Evolutionary conservation across 2,888 invertebrate genomes (phyloP).

Genomic region (Acleris literana): DNA sequence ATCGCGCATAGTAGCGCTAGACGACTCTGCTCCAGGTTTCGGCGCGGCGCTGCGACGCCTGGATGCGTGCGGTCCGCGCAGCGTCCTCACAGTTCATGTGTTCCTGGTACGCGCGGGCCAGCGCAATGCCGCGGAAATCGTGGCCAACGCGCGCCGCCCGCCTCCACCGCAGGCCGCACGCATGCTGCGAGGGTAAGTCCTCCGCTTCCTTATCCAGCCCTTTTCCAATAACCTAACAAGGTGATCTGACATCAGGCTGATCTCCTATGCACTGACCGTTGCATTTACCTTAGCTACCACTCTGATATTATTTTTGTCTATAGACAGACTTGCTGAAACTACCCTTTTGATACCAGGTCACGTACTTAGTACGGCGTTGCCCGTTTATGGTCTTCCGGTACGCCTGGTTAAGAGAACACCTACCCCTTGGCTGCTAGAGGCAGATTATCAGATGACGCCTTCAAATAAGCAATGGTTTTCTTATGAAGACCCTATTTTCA

Average conservation of each 20-base stretch:
- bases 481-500: too few species aligned
- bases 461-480: too few species aligned
- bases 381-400: too few species aligned
- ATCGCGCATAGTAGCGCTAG: conserved; percentile 88
- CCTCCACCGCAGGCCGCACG: conserved; percentile 87
- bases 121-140: conserved; percentile 89
- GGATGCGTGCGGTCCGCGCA: conserved; percentile 94
- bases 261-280: too few species aligned
- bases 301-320: too few species aligned
- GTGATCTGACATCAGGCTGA: not conserved
- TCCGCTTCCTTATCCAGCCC: not conserved
- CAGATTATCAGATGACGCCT: not conserved
- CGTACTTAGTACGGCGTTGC: too few species aligned
- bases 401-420: too few species aligned
- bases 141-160: conserved; percentile 87
- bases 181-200: conserved; percentile 84
- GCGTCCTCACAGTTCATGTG: conserved; percentile 95
- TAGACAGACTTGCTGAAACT: too few species aligned
- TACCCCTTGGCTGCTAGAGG: too few species aligned
- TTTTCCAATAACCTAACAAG: too few species aligned
- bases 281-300: too few species aligned
- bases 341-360: too few species aligned
- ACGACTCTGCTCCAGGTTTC: conserved; percentile 88
- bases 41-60: conserved; percentile 90
- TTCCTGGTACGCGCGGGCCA: conserved; percentile 97